Base-by-base conservation (phyloP, 2,113 vertebrate species). In the Onychorhynchus coronatus region DNA sequence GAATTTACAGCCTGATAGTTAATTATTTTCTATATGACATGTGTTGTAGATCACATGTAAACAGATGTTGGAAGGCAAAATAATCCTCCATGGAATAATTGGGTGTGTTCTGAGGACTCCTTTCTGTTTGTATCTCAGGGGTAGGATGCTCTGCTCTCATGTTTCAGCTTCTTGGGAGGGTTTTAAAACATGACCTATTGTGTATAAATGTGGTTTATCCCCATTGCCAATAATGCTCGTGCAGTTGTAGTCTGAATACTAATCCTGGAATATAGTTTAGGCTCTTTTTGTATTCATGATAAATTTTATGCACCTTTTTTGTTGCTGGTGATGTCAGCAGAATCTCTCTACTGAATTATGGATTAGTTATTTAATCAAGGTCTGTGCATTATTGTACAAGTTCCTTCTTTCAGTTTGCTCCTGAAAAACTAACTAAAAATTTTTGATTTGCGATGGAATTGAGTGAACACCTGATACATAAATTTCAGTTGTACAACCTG, bases 321-420 rank as follows among this genome's bases (percentile, higher is more conserved):
- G 47, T 91, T 93, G 88, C 85, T 96, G 92, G 93, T 97, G 92
- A 96, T 98, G 95, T 97, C 97, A 98, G 96, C 96, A 98, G 80
- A 97, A 94, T 88, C 75, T 97, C 79, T 91, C 91, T 97, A 8
- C 87, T 98, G 96, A 97, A 95, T 98, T 97, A 97, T 97, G 94
- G 96, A 97, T 98, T 97, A 96, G 87, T 89, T 95, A 47, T 96
- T 98, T 98, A 98, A 97, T 98, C 96, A 96, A 95, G 87, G 59
- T 77, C 62, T 50, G 6, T 39, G 66, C 21, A 8, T 95, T 96
- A 83, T 94, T 97, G 85, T 56, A 85, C 39, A 71, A 85, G 80
- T 87, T 67, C 33, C 41, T 90, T 95, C 76, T 91, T 91, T 67
- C 96, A 82, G 75, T 95, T 97, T 96, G 89, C 31, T 80, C 56